phyloP scores from a whole-genome alignment of 2,113 vertebrate species.

The Hippopotamus amphibius region DNA sequence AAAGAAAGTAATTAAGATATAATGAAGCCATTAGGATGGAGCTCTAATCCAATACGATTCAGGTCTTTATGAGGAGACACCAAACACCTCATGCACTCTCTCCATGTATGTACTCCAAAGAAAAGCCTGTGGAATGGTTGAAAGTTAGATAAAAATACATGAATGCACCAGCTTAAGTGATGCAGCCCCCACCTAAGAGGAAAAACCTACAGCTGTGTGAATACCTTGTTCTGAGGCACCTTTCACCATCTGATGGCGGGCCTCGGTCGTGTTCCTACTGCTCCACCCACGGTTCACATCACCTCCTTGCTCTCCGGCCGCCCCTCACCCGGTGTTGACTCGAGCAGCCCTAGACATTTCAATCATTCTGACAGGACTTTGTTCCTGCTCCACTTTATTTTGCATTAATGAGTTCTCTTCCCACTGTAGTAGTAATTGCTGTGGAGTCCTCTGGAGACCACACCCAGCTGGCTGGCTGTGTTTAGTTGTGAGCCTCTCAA shows the following conservation, averaged over 20 bases:
- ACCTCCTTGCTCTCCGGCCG: too few relatives aligned
- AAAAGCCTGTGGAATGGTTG: neutral
- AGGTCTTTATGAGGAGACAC: neutral
- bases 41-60: neutral
- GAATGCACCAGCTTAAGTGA: neutral
- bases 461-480: neutral
- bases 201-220: neutral
- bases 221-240: neutral
- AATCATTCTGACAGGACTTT: constrained; percentile 45
- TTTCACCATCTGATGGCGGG: neutral
- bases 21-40: neutral
- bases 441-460: constrained; percentile 1
- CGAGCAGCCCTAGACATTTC: neutral
- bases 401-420: constrained; percentile 65
- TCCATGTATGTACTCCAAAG: neutral
- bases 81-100: neutral
- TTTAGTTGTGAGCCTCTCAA: constrained; percentile 10
- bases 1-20: neutral
- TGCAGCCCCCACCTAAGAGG: neutral
- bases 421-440: neutral
- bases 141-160: neutral
- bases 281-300: neutral
- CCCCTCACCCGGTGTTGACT: neutral
- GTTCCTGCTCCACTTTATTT: constrained; percentile 28
- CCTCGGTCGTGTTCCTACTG: fast-evolving